Evolutionary conservation across 2,888 invertebrate species (phyloP), one percentile per base, ranked within the genome.

Genomic region (Parnassius smintheus): DNA sequence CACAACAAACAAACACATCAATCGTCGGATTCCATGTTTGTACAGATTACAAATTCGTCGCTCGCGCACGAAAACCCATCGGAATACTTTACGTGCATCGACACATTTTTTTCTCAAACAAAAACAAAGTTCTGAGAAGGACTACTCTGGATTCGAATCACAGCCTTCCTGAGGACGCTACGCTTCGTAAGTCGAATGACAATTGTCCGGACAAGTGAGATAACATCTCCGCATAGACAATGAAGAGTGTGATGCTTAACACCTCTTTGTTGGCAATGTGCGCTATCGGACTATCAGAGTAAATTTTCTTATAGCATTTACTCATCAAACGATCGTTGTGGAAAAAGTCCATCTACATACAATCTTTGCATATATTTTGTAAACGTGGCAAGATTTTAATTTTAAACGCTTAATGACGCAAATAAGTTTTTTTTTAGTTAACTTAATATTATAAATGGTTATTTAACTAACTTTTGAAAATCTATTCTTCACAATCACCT

Each of bases 131-230:
- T 77, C 77, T 71, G 41, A 74, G 73, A 75, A 81, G 74, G 78
- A 73, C 74, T 80, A 85, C 83, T 87, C 83, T 76, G 76, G 77
- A 88, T 87, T 80, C 87, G 69, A 73, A 75, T 80, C 85, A 81
- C 82, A 76, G 59, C 72, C 68, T 67, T 67, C 66, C 68, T 64
- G 65, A 59, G 58, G 66, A 59, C 59, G 63, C 65, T 61, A 64
- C 70, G 67, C 59, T 41, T n/a, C 52, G 67, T 59, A 69, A 59
- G 67, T 18, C 67, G 85, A 80, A 85, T 85, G 71, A 75, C 81
- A 85, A 86, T 75, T 71, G 59, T 64, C 55, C 51, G 55, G 22
- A 10, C 62, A 48, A 48, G 66, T 60, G 67, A 76, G 75, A 79
- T 78, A 73, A 66, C 69, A 80, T 79, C 79, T 76, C 68, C 54